A percentile compares a stretch with the other conserved stretches of the same genome.
phyloP scores from a whole-genome alignment of 2,888 invertebrate genomes.

The Cryptocephalus moraei region DNA sequence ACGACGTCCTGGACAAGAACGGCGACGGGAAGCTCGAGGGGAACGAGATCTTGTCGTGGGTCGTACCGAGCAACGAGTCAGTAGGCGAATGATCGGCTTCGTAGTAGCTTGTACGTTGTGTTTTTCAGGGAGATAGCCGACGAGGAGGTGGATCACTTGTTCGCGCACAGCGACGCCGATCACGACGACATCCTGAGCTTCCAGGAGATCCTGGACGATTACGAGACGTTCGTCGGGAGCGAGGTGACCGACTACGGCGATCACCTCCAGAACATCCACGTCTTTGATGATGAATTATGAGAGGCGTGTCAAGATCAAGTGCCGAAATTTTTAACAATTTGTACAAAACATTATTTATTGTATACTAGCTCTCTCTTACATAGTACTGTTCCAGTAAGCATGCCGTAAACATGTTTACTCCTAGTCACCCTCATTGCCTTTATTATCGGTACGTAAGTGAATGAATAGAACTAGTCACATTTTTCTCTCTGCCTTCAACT shows the following conservation, averaged over 20 bases:
- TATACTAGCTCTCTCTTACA: too few relatives aligned
- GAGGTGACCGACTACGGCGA: conserved; percentile 85
- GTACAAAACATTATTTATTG: too few relatives aligned
- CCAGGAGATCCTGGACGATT: conserved; percentile 72
- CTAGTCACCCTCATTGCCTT: too few relatives aligned
- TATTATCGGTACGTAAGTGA: too few relatives aligned
- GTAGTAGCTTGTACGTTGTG: not conserved
- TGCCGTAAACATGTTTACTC: too few relatives aligned
- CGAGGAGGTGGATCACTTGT: conserved; percentile 85
- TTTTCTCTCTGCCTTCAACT: too few relatives aligned
- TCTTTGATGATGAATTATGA: conserved; percentile 72
- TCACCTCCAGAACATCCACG: conserved; percentile 69
- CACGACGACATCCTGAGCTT: conserved; percentile 69
- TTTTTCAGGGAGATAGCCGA: conserved; percentile 65
- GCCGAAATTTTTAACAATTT: too few relatives aligned
- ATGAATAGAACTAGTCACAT: too few relatives aligned
- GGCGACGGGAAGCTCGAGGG: conserved; percentile 69
- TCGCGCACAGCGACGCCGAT: conserved; percentile 77
- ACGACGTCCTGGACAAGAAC: conserved; percentile 75
- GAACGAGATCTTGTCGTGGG: conserved; percentile 79
- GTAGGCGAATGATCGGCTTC: conserved; percentile 25
- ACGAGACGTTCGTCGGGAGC: conserved; percentile 85
- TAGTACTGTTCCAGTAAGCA: too few relatives aligned
- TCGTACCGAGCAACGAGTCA: conserved; percentile 83
- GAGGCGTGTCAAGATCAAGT: not conserved